These are phyloP conservation scores for Abrostola tripartita DNA, from an alignment of 2,888 invertebrate species.

Conservation along the genomic window DNA sequence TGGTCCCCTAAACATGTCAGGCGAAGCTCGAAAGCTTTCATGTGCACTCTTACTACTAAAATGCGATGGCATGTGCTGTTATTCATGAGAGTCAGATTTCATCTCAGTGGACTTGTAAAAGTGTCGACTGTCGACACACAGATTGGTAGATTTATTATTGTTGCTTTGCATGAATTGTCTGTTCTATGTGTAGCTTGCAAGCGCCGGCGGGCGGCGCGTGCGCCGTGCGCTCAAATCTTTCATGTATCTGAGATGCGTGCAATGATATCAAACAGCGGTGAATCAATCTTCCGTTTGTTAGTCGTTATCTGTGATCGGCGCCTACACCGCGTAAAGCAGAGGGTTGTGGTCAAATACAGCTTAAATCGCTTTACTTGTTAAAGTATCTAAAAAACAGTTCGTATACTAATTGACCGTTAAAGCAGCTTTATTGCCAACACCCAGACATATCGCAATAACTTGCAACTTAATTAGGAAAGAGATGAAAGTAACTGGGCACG, in stretches of 20 bases:
- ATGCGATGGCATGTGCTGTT: conserved; percentile 74
- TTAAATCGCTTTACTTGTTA: conserved; percentile 56
- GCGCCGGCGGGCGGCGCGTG: conserved; percentile 72
- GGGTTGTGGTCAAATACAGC: conserved; percentile 68
- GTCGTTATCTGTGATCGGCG: conserved; percentile 79
- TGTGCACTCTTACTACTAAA: conserved; percentile 70
- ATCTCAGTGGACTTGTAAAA: conserved; percentile 70
- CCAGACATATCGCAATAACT: conserved; percentile 67
- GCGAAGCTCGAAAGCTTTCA: conserved; percentile 61
- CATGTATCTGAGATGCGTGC: conserved; percentile 77
- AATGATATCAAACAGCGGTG: conserved; percentile 78
- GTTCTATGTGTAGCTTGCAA: conserved; percentile 66
- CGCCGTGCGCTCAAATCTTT: conserved; percentile 71
- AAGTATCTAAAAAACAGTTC: conserved; percentile 11
- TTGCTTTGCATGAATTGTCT: conserved; percentile 74
- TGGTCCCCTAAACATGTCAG: conserved; percentile 71
- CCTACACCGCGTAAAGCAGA: conserved; percentile 70
- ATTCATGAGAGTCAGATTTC: conserved; percentile 81
- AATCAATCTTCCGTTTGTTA: conserved; percentile 82
- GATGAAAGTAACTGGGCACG: conserved; percentile 67
- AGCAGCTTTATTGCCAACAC: conserved; percentile 60
- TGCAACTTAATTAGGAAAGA: conserved; percentile 75
- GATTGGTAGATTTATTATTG: conserved; percentile 79
- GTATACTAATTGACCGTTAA: conserved; percentile 39
- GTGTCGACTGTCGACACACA: conserved; percentile 77